These are phyloP conservation scores for Pipra filicauda DNA, from an alignment of 2,113 vertebrate genomes.

Conservation along the genomic window DNA sequence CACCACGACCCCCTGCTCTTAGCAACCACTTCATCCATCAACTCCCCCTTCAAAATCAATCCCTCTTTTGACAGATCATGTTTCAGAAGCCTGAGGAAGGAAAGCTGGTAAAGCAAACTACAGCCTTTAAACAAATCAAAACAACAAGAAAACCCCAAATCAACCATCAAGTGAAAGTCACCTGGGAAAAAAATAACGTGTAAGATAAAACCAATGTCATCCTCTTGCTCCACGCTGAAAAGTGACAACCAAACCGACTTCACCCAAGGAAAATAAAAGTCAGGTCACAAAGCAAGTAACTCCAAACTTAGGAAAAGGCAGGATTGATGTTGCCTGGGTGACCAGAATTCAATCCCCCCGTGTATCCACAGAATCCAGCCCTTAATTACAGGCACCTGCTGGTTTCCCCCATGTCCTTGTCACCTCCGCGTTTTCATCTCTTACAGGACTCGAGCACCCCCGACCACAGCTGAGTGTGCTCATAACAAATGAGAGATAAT, in stretches of 20 bases:
- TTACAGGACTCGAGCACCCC: not conserved
- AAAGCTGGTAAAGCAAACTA: not conserved
- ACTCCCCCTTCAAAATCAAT: not conserved
- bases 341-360: not conserved
- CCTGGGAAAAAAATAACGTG: not conserved
- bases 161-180: not conserved
- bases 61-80: not conserved
- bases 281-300: not conserved
- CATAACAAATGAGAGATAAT: not conserved
- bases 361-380: rapidly evolving
- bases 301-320: not conserved
- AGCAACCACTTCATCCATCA: not conserved
- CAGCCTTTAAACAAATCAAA: not conserved
- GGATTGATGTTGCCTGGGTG: rapidly evolving
- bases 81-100: not conserved
- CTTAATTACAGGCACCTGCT: not conserved
- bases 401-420: not conserved
- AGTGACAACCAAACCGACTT: not conserved
- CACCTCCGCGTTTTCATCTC: not conserved
- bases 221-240: not conserved
- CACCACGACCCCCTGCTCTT: rapidly evolving
- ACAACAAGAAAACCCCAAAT: not conserved
- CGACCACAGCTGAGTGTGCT: not conserved
- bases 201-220: not conserved
- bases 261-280: not conserved